Conservation (phyloP, 2,113 vertebrate genomes). For the Triplophysa tibetana region DNA sequence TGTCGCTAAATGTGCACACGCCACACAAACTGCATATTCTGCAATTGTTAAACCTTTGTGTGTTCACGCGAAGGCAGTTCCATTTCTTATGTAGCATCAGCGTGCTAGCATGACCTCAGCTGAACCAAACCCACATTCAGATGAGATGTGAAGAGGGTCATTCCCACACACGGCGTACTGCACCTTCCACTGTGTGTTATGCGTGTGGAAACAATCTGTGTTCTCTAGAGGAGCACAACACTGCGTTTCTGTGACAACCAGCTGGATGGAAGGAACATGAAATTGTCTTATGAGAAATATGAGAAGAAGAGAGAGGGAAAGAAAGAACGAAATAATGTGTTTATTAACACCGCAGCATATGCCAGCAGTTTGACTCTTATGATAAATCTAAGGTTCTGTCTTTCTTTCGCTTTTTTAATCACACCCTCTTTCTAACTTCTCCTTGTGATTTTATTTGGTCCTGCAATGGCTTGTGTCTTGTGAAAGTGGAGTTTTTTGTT, state of each 20-base stretch:
- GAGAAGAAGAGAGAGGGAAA: not conserved
- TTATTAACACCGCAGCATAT: conserved; percentile 10
- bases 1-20: not conserved
- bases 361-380: not conserved
- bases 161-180: conserved; percentile 12
- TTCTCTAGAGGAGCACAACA: conserved; percentile 49
- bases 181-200: not conserved
- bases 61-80: not conserved
- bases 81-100: conserved; percentile 27
- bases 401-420: not conserved
- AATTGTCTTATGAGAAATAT: conserved; percentile 47
- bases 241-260: conserved; percentile 55
- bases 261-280: conserved; percentile 39
- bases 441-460: not conserved
- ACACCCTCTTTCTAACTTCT: not conserved
- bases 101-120: not conserved
- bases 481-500: not conserved
- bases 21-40: not conserved
- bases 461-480: not conserved
- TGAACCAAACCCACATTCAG: conserved; percentile 28
- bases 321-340: not conserved
- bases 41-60: not conserved
- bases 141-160: conserved; percentile 19
- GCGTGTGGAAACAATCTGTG: conserved; percentile 60
- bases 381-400: not conserved